These are phyloP conservation scores for Yponomeuta cagnagella DNA, from an alignment of 2,888 invertebrate species.

Conservation along the genomic window DNA sequence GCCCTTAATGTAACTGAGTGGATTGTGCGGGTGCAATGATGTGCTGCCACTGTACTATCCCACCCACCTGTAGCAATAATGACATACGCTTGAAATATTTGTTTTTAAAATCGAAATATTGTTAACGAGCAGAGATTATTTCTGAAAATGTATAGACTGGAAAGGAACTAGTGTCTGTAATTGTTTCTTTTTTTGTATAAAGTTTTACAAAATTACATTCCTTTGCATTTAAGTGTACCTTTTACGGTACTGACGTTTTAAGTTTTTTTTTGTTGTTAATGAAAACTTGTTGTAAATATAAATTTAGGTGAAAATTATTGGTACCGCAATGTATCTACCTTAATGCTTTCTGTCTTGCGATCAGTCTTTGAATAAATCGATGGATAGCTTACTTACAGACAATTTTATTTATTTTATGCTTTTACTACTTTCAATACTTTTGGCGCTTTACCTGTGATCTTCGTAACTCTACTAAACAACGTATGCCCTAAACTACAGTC, in stretches of 20 bases:
- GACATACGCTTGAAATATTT: neutral
- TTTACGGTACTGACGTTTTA: neutral
- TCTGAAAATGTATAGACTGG: conserved; percentile 1
- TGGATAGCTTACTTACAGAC: neutral
- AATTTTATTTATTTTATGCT: neutral
- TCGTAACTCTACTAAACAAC: no score
- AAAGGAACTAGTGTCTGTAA: neutral
- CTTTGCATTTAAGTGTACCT: conserved; percentile 48
- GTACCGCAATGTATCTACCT: conserved; percentile 7
- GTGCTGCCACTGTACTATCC: neutral
- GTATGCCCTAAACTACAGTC: no score
- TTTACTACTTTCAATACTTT: neutral
- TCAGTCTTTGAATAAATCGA: neutral
- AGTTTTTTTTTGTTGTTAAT: conserved; percentile 35
- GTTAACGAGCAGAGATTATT: neutral
- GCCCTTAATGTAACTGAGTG: no score
- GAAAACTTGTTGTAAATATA: conserved; percentile 29
- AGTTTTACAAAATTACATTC: conserved; percentile 45
- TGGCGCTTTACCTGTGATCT: no score
- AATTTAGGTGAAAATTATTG: neutral
- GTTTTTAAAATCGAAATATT: neutral
- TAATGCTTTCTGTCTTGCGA: neutral
- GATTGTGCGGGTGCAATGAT: neutral
- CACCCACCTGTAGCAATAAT: neutral
- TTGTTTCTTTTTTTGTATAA: conserved; percentile 11